Evolutionary conservation across 1,140 invertebrate genomes (phyloP), one percentile per base, ranked within the genome.

Genomic region (Pseudobourletiella spinata): DNA sequence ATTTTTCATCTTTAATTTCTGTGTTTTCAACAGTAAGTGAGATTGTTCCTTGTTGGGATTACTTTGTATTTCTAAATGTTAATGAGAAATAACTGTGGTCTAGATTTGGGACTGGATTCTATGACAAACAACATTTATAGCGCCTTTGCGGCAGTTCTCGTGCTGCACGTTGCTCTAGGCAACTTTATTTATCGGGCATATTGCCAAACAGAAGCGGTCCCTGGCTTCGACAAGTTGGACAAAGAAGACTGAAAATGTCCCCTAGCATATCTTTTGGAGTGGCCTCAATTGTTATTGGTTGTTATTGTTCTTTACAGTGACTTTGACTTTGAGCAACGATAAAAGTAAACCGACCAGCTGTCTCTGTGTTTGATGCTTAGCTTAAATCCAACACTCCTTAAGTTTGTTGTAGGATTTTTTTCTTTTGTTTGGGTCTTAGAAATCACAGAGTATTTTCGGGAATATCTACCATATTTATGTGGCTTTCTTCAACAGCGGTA

Each of bases 151-250:
- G 83, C 86, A 2, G 80, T 89, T 8, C 66, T 86, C 1, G 80
- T 85, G 15, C 73, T 89, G 39, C 86, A 89, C 72, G 65, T 86
- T 43, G 84, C 85, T 8, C 69, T 88, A 35, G 86, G 83, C n/a
- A 73, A 86, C 25, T 88, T 87, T 71, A 87, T 89, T 72, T 86
- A 85, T 67, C 80, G 78, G 69, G 86, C 86, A 1, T 88, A 87
- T 71, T 84, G 65, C 50, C 52, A 60, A 24, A 65, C 65, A 1
- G 65, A 70, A 29, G 61, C 65, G 14, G 54, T 70, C 50, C 59
- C 65, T 35, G 68, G 68, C 18, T 70, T 70, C 59, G 68, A 70
- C 25, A 70, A 70, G 55, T 52, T 66, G 26, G 62, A 66, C 6
- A 70, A 70, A 46, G 68, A 70, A 65, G 68, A 70, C 51, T 70